Evolutionary conservation across 2,888 invertebrate genomes (phyloP).

Genomic region (Fissipunctia ypsillon): DNA sequence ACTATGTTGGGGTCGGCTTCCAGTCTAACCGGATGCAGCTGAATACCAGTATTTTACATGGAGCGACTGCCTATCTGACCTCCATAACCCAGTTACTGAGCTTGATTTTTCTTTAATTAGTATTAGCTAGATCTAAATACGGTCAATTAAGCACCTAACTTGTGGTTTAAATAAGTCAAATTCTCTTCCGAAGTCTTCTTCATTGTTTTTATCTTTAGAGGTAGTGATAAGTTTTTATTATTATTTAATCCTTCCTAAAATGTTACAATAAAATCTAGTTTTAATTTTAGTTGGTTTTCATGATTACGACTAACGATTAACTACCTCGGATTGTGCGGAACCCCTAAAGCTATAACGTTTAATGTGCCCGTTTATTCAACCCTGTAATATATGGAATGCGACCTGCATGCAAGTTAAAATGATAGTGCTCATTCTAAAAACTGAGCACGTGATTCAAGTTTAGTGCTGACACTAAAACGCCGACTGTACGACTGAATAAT

Average conservation of each 20-base stretch:
- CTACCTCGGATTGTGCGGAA: slow-evolving; percentile 29
- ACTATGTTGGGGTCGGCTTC: too few relatives aligned
- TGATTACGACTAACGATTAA: slow-evolving; percentile 31
- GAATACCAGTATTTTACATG: too few relatives aligned
- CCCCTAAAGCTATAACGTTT: slow-evolving; percentile 48
- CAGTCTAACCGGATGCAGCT: too few relatives aligned
- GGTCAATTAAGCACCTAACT: neutral
- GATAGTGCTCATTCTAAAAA: slow-evolving; percentile 48
- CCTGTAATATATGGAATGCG: slow-evolving; percentile 38
- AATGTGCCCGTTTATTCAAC: slow-evolving; percentile 37
- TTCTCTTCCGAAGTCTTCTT: neutral
- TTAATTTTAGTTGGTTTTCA: slow-evolving; percentile 42
- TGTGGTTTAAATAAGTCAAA: neutral
- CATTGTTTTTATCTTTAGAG: neutral
- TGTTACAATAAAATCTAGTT: slow-evolving; percentile 44
- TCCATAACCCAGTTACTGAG: neutral
- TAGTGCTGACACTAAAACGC: slow-evolving; percentile 41
- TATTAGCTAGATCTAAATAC: neutral
- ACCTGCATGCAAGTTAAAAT: slow-evolving; percentile 40
- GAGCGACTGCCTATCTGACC: neutral
- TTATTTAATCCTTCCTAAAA: neutral
- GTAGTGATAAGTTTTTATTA: neutral
- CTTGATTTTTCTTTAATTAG: neutral
- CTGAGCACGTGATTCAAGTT: slow-evolving; percentile 46
- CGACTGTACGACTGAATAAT: slow-evolving; percentile 10